Base-by-base conservation (phyloP, 2,113 vertebrate species). In the Laticauda colubrina region DNA sequence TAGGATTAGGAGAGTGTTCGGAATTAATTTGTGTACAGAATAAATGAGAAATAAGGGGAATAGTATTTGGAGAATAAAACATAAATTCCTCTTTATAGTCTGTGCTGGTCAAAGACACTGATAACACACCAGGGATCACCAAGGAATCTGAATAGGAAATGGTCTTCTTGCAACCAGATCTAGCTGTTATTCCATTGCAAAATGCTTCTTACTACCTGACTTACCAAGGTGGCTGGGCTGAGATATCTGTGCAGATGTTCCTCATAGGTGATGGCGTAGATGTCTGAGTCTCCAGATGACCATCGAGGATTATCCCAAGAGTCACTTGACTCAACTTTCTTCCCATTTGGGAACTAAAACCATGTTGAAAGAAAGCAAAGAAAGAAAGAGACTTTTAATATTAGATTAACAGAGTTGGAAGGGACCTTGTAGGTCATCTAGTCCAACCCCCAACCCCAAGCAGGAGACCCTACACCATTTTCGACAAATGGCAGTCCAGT, bases 201-300 rank as follows among this genome's bases (percentile, higher is more conserved):
- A 34, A 39, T 5, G 26, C 5, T 26, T 24, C 15, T 51, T 34
- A 14, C 2, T 2, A 1, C 18, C 39, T 15, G 7, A 43, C 81
- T 53, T 54, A 91, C 91, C 91, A 87, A 24, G 5, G 56, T 18
- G 34, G 24, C 11, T 1, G 56, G 48, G 4, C 29, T 8, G 0
- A 90, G 69, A 2, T 93, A 34, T 61, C 26, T 86, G 48, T 3
- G 55, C 24, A 93, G 56, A 57, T 91, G 90, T 45, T 86, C n/a
- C 55, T 93, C 93, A 1, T 93, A 91, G 90, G 87, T 91, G 69
- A 93, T 93, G 56, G 48, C 34, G 4, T 54, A 93, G 45, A 93
- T 45, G 69, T 86, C 45, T 0, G 87, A 89, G 5, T 89, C 87
- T 45, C n/a, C 93, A 0, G 69, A 54, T 24, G 69, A 93, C 69